Evolutionary conservation across 2,113 vertebrate genomes (phyloP), one percentile per base, ranked within the genome.

Genomic region (Takifugu bimaculatus): DNA sequence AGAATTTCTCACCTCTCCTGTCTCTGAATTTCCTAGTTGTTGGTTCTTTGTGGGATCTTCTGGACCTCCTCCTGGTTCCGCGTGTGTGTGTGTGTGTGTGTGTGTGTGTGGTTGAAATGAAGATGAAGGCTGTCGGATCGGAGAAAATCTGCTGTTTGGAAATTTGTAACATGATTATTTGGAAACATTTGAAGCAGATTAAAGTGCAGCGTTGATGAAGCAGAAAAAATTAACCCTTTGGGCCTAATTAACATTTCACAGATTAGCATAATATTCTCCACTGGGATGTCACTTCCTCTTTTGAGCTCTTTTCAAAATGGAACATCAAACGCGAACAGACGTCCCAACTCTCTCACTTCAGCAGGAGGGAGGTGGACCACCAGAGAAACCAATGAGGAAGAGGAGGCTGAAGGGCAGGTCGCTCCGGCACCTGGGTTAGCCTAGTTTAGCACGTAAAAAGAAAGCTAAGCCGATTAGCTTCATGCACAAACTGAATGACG

Each of bases 241-340:
- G 88, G 81, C 54, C 68, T 86, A 89, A 91, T 90, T 88, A 90
- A 78, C 84, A 85, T 88, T 87, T 87, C 65, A 6, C 39, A 81
- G 77, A 88, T 90, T 90, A 87, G 75, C 82, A 87, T 89, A 86
- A 88, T 84, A 70, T 80, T 82, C 64, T 89, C 78, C 67, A 27
- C 53, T 74, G 79, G 76, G 85, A 85, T 79, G 82, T 77, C 79
- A 58, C 76, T 78, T 79, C 56, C 63, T 51, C 10, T 35, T 27
- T 51, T 51, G 4, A 56, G 62, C 57, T 79, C 65, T 60, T 68
- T 77, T 79, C 72, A 32, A 62, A 79, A 60, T 65, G 59, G 81
- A 83, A 88, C 83, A 82, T 88, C 86, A 91, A 90, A 89, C 88
- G 64, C 28, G 65, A 53, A 75, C 49, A 87, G 75, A 81, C 63